These are phyloP conservation scores for Xenopus tropicalis DNA, from an alignment of 2,113 vertebrate species.

Conservation along the genomic window DNA sequence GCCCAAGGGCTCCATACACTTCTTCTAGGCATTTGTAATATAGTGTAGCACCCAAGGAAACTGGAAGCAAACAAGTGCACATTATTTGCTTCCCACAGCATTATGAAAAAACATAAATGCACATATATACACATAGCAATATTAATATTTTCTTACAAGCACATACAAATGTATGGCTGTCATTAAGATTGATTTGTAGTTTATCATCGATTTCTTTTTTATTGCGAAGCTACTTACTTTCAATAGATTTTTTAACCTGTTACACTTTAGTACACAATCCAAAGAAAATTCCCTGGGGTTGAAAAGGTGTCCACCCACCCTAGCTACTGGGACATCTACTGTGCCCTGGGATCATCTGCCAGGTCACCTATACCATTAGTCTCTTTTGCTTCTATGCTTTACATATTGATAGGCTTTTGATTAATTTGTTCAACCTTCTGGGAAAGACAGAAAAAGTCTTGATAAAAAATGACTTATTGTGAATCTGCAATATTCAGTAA, in stretches of 20 bases:
- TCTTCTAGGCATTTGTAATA: too few species aligned
- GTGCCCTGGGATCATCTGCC: neutral
- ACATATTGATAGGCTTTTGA: neutral
- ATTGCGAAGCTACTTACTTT: too few species aligned
- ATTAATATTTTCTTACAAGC: too few species aligned
- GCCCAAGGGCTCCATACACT: too few species aligned
- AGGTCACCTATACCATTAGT: neutral
- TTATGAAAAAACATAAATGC: too few species aligned
- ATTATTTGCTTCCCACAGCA: too few species aligned
- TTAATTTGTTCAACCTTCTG: conserved; percentile 12
- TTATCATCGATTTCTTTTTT: too few species aligned
- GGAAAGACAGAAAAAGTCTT: neutral
- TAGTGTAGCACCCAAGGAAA: too few species aligned
- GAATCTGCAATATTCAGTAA: conserved; percentile 10
- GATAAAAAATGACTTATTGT: neutral
- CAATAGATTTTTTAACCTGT: neutral
- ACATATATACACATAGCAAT: too few species aligned
- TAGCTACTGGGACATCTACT: neutral
- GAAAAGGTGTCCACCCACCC: neutral
- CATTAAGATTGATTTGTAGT: too few species aligned
- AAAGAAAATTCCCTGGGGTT: neutral
- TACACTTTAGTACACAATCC: neutral
- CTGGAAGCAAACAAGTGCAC: too few species aligned
- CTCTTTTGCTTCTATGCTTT: neutral
- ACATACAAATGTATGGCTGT: too few species aligned